These are phyloP conservation scores for Chymomyza amoena DNA, from an alignment of 2,888 invertebrate genomes.

Conservation along the genomic window DNA sequence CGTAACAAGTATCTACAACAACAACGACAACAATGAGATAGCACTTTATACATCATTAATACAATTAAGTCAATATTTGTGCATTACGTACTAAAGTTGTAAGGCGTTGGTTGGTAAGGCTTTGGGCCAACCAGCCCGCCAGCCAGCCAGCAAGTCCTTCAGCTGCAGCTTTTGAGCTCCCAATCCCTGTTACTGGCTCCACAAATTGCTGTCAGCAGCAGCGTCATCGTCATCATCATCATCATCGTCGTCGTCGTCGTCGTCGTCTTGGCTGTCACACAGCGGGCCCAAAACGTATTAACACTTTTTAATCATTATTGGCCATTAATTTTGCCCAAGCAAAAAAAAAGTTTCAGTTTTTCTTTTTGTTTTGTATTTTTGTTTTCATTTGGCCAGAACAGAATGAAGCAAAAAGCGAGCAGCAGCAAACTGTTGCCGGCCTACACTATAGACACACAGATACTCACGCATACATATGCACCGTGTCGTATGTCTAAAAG, in stretches of 20 bases:
- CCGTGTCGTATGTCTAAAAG: conserved; percentile 72
- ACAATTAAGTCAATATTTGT: conserved; percentile 2
- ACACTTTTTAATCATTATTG: conserved; percentile 8
- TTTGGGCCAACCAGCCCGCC: no score
- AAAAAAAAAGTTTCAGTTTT: background rate
- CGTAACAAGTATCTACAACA: conserved; percentile 5
- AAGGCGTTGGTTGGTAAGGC: background rate
- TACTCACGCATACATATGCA: conserved; percentile 26
- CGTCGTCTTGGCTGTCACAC: background rate
- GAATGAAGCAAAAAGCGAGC: background rate
- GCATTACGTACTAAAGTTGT: background rate
- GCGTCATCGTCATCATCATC: background rate
- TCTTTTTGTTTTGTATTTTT: background rate
- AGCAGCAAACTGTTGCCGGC: background rate
- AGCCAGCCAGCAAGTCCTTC: background rate
- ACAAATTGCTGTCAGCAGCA: background rate
- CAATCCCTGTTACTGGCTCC: background rate
- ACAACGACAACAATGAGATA: conserved; percentile 6
- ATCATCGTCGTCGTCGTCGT: no score
- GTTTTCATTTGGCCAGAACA: background rate
- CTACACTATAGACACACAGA: background rate
- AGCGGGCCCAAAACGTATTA: background rate
- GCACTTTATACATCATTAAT: conserved; percentile 17
- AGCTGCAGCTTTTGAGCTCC: background rate
- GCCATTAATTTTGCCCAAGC: background rate